Conservation (phyloP, 2,797 vertebrate genomes). For the Rhinophrynus dorsalis region DNA sequence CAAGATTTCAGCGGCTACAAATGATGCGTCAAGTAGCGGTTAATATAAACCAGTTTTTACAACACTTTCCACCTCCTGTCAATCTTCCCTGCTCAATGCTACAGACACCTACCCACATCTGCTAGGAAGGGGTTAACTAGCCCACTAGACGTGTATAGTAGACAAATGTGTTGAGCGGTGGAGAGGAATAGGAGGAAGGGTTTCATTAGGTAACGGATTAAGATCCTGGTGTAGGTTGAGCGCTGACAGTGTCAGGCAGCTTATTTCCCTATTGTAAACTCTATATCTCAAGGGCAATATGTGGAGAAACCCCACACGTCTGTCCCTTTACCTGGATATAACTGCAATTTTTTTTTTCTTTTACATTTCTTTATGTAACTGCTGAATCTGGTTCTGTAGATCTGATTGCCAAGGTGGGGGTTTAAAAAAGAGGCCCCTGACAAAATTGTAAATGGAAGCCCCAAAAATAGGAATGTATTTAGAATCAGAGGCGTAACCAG, state of each 20-base stretch:
- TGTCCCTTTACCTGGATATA: slow-evolving; percentile 17
- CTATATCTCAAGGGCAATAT: slow-evolving; percentile 4
- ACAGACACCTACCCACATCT: slow-evolving; percentile 40
- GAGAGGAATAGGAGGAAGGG: slow-evolving; percentile 11
- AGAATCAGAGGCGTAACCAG: too few relatives aligned
- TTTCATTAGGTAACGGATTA: slow-evolving; percentile 41
- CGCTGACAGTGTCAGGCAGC: slow-evolving; percentile 41
- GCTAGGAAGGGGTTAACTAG: slow-evolving; percentile 30
- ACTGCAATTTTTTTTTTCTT: too few relatives aligned
- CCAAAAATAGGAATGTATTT: too few relatives aligned
- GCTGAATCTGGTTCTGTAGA: too few relatives aligned
- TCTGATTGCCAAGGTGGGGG: too few relatives aligned
- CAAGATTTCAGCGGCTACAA: not conserved
- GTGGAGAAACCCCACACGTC: not conserved
- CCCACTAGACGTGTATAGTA: slow-evolving; percentile 23
- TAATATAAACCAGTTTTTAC: not conserved
- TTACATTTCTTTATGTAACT: too few relatives aligned
- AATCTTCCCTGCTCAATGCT: not conserved
- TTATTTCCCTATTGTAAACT: slow-evolving; percentile 1
- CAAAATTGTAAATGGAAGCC: too few relatives aligned
- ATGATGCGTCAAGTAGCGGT: not conserved
- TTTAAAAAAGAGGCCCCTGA: too few relatives aligned
- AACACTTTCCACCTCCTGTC: not conserved
- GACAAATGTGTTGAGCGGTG: slow-evolving; percentile 15
- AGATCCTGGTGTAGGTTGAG: slow-evolving; percentile 23